Conservation (phyloP, 2,888 invertebrate species). For the Diarsia brunnea region DNA sequence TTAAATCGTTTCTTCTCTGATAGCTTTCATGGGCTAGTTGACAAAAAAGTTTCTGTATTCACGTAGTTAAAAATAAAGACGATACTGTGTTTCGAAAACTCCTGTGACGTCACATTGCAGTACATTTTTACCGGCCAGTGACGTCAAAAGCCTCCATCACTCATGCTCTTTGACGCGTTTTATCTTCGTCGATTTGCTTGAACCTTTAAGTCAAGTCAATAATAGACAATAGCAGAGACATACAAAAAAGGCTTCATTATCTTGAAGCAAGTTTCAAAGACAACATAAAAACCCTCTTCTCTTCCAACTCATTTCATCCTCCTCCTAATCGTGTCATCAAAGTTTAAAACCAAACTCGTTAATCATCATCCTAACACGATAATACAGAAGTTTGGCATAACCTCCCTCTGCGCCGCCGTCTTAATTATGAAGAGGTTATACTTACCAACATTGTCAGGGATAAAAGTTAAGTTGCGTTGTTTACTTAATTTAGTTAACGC, state of each 20-base stretch:
- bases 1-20: too few relatives aligned
- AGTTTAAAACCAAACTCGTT: conserved; percentile 47
- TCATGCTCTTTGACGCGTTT: too few relatives aligned
- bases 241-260: neutral
- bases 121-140: too few relatives aligned
- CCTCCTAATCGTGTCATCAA: conserved; percentile 16
- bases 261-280: conserved; percentile 2
- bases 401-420: conserved; percentile 14
- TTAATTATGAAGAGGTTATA: conserved; percentile 47
- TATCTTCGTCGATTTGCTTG: too few relatives aligned
- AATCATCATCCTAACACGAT: conserved; percentile 43
- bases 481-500: conserved; percentile 18
- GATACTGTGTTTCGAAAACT: too few relatives aligned
- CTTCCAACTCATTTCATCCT: conserved; percentile 28
- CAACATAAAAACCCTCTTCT: neutral
- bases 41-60: too few relatives aligned
- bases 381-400: conserved; percentile 44
- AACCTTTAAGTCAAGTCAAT: neutral
- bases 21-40: too few relatives aligned
- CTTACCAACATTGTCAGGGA: conserved; percentile 36
- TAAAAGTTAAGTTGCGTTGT: conserved; percentile 35
- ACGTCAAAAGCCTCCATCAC: too few relatives aligned
- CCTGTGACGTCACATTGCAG: too few relatives aligned
- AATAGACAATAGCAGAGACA: neutral
- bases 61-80: too few relatives aligned